These are phyloP conservation scores for Syrista parreyssii DNA, from an alignment of 2,888 invertebrate genomes.

Conservation along the genomic window DNA sequence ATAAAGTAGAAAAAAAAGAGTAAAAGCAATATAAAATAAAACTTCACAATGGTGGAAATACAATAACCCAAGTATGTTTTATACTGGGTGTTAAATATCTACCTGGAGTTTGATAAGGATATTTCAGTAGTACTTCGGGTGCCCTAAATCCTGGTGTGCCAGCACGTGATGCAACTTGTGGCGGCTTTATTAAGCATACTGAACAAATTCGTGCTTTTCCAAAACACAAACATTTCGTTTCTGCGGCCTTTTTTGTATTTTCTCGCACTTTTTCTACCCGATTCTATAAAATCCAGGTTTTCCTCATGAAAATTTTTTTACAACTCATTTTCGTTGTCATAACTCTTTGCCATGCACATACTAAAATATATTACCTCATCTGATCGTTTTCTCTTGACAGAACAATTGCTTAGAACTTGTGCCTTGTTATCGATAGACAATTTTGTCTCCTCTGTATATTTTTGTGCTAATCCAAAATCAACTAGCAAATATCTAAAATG, in stretches of 20 bases:
- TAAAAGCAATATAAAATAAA: neutral
- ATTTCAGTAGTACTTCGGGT: slow-evolving; percentile 86
- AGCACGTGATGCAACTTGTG: slow-evolving; percentile 81
- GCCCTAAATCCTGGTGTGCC: slow-evolving; percentile 92
- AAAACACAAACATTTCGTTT: slow-evolving; percentile 74
- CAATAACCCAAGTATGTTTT: neutral
- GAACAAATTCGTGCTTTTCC: slow-evolving; percentile 77
- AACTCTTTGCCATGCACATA: too few relatives aligned
- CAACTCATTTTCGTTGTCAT: too few relatives aligned
- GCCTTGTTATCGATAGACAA: slow-evolving; percentile 25
- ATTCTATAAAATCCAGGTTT: slow-evolving; percentile 18
- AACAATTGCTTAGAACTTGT: slow-evolving; percentile 20
- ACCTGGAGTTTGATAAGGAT: slow-evolving; percentile 82
- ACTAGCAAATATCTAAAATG: slow-evolving; percentile 78
- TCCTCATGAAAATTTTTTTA: too few relatives aligned
- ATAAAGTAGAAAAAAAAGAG: neutral
- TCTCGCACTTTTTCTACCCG: slow-evolving; percentile 16
- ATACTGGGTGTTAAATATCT: slow-evolving; percentile 21
- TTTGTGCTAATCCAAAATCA: slow-evolving; percentile 91
- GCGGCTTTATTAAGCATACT: slow-evolving; percentile 73
- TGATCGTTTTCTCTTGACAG: slow-evolving; percentile 46
- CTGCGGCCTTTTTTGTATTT: slow-evolving; percentile 35
- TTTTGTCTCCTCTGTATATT: slow-evolving; percentile 56
- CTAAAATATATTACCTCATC: slow-evolving; percentile 48
- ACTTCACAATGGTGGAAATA: neutral